Base-by-base conservation (phyloP, 2,113 vertebrate genomes). In the Girardinichthys multiradiatus region DNA sequence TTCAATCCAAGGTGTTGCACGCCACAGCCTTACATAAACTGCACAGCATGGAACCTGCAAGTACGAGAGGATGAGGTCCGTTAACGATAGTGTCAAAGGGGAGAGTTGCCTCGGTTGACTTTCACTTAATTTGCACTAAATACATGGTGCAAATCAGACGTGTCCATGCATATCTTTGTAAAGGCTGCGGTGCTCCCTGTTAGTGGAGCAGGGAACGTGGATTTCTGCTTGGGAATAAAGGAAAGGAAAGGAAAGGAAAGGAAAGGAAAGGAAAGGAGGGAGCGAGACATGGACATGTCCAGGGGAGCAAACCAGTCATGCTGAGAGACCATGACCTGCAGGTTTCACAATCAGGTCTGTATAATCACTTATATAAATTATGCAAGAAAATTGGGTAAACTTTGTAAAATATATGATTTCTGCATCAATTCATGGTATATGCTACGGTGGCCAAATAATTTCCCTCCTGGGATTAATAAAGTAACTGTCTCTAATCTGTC, bases 111-210 rank as follows among this genome's bases (percentile, higher is more conserved):
- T 58, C 26, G 1, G 59, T 80, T 10, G 27, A 87, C 79, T 87
- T 87, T 86, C 81, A 77, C 87, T 89, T 77, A 67, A 86, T 87
- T 81, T 79, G 74, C 85, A 75, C 70, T 61, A 72, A 88, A 70
- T 81, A 64, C 76, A 80, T 60, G 72, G 39, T 82, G 83, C 72
- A 84, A 86, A 91, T 81, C 66, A 70, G 82, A 91, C 88, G 21
- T 90, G 92, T 68, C 79, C 29, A 6, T 85, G 89, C 92, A 83
- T 54, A 91, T 90, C 85, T 87, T 70, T 61, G 72, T 51, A 19
- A 51, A 72, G 66, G 82, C 75, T 75, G 71, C 78, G 48, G 54
- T 59, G 81, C 79, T 90, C 75, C 62, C n/a, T 67, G 64, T 65
- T 74, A 82, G 77, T 21, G 31, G 30, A 30, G 72, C 57, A 71